Base-by-base conservation (phyloP, 2,888 invertebrate species). In the Cantharis lateralis region DNA sequence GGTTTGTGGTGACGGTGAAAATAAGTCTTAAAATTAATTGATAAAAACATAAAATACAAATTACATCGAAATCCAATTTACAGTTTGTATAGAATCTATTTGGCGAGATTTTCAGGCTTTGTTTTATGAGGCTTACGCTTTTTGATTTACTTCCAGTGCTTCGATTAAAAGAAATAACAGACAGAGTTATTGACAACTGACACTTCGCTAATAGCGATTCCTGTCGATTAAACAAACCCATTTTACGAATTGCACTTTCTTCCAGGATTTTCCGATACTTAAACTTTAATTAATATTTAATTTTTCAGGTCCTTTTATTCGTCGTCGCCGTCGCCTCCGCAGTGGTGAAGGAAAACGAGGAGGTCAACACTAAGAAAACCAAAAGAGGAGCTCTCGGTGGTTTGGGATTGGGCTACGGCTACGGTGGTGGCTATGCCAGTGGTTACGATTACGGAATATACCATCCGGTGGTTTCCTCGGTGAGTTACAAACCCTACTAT, bases 381-480 rank as follows among this genome's bases (percentile, higher is more conserved):
- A 87, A 87, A 81, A 81, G 87, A 63, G 86, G 86, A 5, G 75
- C 81, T 24, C 74, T 84, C 10, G n/a, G n/a, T 20, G 20, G 20
- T 5, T 20, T 20, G 20, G 82, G 81, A 64, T 78, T 78, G 2
- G 80, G 81, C 32, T 75, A 83, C 77, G 79, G 81, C 28, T 79
- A 78, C n/a, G 72, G 70, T 63, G 75, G 80, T 18, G 78, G 80
- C 5, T 78, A 78, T 72, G 78, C 72, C 16, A 81, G 79, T 13
- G 82, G 81, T 70, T 79, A 80, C 15, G 81, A 81, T 61, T 78
- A 83, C 73, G 80, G 81, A 26, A 66, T 75, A 10, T 80, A 80
- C 10, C 80, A 81, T 16, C 79, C 71, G 70, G 81, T 64, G 68
- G 77, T 71, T 72, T 76, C 69, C 20, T 77, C 70, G 74, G 77